phyloP scores from a whole-genome alignment of 2,797 vertebrate genomes.

The Coendou prehensilis region DNA sequence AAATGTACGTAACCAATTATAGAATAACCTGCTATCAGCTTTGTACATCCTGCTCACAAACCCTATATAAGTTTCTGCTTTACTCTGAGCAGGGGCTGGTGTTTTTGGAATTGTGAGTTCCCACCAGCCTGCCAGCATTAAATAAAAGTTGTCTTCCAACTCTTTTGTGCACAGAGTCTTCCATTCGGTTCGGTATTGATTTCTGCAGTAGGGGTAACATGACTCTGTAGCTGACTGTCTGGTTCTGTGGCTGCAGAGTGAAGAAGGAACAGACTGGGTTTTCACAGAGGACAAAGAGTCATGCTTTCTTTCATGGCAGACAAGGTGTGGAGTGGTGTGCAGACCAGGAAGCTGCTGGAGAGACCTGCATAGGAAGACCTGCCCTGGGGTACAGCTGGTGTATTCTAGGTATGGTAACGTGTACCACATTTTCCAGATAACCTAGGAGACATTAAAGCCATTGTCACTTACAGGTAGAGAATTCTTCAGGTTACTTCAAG shows the following conservation, averaged over 20 bases:
- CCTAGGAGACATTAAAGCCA: neutral
- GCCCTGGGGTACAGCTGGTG: too few relatives aligned
- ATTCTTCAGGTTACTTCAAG: neutral
- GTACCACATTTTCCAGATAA: neutral
- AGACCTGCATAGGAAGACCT: neutral
- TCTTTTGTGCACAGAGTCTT: too few relatives aligned
- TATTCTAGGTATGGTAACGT: neutral
- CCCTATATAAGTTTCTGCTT: too few relatives aligned
- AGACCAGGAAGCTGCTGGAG: neutral
- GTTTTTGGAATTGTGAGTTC: too few relatives aligned
- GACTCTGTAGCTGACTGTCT: neutral
- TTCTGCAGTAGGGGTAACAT: too few relatives aligned
- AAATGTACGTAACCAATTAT: too few relatives aligned
- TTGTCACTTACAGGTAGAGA: neutral
- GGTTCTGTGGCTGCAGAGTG: fast-evolving
- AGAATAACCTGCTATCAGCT: too few relatives aligned
- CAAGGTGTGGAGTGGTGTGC: fast-evolving
- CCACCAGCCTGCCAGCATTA: too few relatives aligned
- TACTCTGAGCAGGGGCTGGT: too few relatives aligned
- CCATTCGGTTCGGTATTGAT: too few relatives aligned
- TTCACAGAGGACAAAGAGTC: fast-evolving
- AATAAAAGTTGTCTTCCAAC: too few relatives aligned
- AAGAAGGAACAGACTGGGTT: neutral
- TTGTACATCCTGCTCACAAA: too few relatives aligned
- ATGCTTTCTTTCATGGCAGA: neutral